Evolutionary conservation across 2,888 invertebrate genomes (phyloP).

Genomic region (Vannuccia rotundouncinata): DNA sequence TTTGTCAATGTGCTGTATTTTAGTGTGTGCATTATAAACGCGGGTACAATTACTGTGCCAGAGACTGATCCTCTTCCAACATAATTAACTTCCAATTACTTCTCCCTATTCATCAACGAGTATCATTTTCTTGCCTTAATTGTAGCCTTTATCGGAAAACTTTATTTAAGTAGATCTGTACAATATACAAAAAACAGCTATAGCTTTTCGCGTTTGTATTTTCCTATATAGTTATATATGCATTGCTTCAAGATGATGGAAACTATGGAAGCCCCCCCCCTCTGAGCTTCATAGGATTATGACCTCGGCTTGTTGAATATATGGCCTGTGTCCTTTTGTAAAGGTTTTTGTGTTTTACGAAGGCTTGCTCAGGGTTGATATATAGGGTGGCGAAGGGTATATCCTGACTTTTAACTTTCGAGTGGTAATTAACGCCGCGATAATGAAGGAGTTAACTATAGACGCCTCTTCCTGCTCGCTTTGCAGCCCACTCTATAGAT

Average conservation of each 20-base stretch:
- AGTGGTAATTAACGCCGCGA: neutral
- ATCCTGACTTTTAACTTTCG: neutral
- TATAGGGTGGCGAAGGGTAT: neutral
- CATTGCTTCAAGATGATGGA: neutral
- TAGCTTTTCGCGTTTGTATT: neutral
- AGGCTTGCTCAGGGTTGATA: neutral
- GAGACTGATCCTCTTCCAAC: neutral
- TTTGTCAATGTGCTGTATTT: neutral
- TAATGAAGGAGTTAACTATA: conserved; percentile 1
- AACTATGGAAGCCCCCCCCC: neutral
- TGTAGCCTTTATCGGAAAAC: neutral
- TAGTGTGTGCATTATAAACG: neutral
- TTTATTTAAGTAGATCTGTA: neutral
- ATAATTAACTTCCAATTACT: neutral
- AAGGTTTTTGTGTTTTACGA: neutral
- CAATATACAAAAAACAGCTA: neutral
- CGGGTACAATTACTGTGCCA: neutral
- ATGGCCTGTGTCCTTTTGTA: neutral
- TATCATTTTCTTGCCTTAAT: neutral
- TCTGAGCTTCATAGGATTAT: neutral
- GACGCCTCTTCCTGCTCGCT: neutral
- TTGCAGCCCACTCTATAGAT: neutral
- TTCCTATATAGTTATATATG: neutral
- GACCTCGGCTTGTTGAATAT: neutral
- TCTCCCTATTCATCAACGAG: neutral